Conservation (phyloP, 1,140 invertebrate species). For the Ectropis grisescens region DNA sequence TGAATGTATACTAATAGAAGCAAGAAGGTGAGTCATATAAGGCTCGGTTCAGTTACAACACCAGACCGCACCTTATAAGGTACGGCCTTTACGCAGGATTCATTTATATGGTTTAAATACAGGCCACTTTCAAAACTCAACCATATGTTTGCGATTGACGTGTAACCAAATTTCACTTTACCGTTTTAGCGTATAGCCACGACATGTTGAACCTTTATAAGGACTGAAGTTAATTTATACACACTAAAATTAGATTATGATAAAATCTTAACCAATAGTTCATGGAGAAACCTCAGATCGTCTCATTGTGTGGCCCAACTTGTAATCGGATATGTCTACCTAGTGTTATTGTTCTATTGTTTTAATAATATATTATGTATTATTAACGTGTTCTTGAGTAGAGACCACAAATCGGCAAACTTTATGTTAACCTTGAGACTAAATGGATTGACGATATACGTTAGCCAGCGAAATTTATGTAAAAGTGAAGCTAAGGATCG, state of each 20-base stretch:
- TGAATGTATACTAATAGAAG: slow-evolving; percentile 54
- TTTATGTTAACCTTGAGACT: too few species aligned
- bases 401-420: too few species aligned
- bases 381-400: too few species aligned
- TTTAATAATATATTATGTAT: too few species aligned
- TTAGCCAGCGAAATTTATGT: too few species aligned
- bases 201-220: slow-evolving; percentile 6
- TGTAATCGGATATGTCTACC: slow-evolving; percentile 9
- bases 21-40: slow-evolving; percentile 48
- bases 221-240: slow-evolving; percentile 1
- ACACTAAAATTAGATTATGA: too few species aligned
- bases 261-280: too few species aligned
- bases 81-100: slow-evolving; percentile 48
- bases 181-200: slow-evolving; percentile 2
- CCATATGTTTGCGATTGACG: slow-evolving; percentile 57
- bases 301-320: slow-evolving; percentile 13
- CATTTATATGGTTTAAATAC: slow-evolving; percentile 59
- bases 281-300: too few species aligned
- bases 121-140: slow-evolving; percentile 49
- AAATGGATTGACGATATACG: too few species aligned
- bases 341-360: too few species aligned
- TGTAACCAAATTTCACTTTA: slow-evolving; percentile 47
- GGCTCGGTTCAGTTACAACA: slow-evolving; percentile 40
- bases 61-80: slow-evolving; percentile 53
- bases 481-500: too few species aligned